Evolutionary conservation across 92 coral and sea anemone species (phyloP).

Genomic region (Plumapathes pennacea): DNA sequence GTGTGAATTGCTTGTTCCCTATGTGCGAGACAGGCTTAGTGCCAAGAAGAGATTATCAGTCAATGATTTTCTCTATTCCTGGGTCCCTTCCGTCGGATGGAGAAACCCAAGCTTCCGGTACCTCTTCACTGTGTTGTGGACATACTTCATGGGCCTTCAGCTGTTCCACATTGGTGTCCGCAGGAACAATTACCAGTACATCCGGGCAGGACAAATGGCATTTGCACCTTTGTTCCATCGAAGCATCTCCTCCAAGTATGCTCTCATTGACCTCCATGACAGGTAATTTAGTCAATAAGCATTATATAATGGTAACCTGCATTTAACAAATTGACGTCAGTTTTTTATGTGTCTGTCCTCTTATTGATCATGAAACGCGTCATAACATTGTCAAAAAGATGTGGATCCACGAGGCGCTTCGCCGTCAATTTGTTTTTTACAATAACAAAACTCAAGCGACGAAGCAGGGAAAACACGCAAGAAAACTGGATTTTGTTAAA

Average conservation of each 20-base stretch:
- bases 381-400: too few relatives aligned
- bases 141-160: background rate
- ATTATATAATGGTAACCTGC: too few relatives aligned
- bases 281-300: too few relatives aligned
- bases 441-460: too few relatives aligned
- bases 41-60: conserved; percentile 10
- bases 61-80: conserved; percentile 8
- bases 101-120: conserved; percentile 5
- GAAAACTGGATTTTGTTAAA: too few relatives aligned
- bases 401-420: too few relatives aligned
- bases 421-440: too few relatives aligned
- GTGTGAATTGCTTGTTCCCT: conserved; percentile 27
- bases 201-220: conserved; percentile 18
- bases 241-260: conserved; percentile 9
- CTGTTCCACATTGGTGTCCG: conserved; percentile 16
- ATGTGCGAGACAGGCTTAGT: conserved; percentile 17
- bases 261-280: conserved; percentile 9
- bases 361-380: too few relatives aligned
- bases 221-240: conserved; percentile 27
- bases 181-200: conserved; percentile 11
- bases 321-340: too few relatives aligned
- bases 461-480: too few relatives aligned
- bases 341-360: too few relatives aligned
- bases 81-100: conserved; percentile 12
- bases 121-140: conserved; percentile 1